These are phyloP conservation scores for Rhinichthys osculus DNA, from an alignment of 2,797 vertebrate genomes.

Conservation along the genomic window DNA sequence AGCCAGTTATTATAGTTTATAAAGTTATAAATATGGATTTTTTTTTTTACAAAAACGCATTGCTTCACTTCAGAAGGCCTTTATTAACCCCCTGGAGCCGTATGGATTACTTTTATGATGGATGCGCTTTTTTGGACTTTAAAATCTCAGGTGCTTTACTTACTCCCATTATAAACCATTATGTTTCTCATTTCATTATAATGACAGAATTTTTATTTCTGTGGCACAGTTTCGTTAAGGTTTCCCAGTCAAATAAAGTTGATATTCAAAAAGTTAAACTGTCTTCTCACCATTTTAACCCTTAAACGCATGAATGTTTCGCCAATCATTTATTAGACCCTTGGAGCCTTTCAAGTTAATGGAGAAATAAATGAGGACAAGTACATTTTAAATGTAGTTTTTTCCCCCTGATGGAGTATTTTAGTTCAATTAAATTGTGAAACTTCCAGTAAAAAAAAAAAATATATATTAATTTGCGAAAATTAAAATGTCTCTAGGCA, in stretches of 20 bases:
- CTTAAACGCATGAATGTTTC: no score
- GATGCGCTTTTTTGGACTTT: no score
- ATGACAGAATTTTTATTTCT: background rate
- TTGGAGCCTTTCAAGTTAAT: constrained; percentile 41
- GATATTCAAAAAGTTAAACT: background rate
- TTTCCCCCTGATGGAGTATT: constrained; percentile 50
- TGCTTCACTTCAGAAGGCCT: no score
- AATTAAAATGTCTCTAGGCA: constrained; percentile 61
- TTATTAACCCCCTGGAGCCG: no score
- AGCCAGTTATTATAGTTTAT: no score
- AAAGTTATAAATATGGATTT: no score
- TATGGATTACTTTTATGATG: no score
- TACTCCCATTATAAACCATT: no score
- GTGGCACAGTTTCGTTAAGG: background rate
- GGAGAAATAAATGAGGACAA: constrained; percentile 57
- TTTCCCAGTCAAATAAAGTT: background rate
- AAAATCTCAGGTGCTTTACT: no score
- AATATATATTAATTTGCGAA: constrained; percentile 57
- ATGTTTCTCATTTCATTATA: background rate
- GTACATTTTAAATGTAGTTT: constrained; percentile 50
- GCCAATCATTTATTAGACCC: constrained; percentile 1
- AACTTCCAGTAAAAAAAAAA: constrained; percentile 47
- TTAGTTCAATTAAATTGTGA: constrained; percentile 56
- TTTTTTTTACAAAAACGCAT: no score
- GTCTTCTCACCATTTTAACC: no score